A percentile compares a stretch with the other conserved stretches of the same genome.
Evolutionary conservation across 2,888 invertebrate genomes (phyloP).

Genomic region (Oscheius sp.): DNA sequence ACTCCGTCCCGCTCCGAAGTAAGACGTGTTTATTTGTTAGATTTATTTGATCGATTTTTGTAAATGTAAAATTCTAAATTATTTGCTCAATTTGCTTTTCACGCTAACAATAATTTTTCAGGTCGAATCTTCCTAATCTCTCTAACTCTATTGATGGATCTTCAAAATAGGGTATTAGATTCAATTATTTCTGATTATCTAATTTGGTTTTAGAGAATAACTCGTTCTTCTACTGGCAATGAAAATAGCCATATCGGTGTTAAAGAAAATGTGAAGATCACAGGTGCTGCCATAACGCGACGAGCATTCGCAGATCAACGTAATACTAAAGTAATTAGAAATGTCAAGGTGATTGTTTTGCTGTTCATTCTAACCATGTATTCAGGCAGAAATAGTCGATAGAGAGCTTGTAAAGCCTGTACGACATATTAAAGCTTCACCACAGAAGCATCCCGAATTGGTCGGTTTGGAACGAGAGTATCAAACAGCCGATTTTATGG

Average conservation of each 20-base stretch:
- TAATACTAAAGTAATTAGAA: background rate
- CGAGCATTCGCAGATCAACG: constrained; percentile 2
- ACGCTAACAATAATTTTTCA: background rate
- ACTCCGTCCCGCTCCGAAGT: background rate
- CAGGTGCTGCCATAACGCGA: background rate
- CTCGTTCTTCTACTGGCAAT: constrained; percentile 2
- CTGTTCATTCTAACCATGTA: background rate
- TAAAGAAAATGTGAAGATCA: background rate
- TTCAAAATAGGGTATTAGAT: background rate
- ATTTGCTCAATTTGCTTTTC: background rate
- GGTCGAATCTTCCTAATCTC: background rate
- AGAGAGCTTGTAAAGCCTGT: background rate
- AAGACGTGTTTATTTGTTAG: background rate
- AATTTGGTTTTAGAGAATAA: background rate
- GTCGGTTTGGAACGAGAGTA: constrained; percentile 33
- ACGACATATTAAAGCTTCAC: background rate
- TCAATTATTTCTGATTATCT: background rate
- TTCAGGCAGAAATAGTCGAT: background rate
- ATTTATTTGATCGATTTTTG: background rate
- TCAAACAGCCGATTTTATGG: constrained; percentile 80
- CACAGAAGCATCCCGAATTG: constrained; percentile 13
- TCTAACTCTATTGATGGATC: background rate
- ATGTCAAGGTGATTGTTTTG: background rate
- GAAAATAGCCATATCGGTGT: background rate
- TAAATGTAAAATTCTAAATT: background rate